Percentiles rank a stretch among this genome's conserved stretches.
phyloP scores from a whole-genome alignment of 37 sponge, comb jelly and placozoan species.

The Tethya wilhelma region DNA sequence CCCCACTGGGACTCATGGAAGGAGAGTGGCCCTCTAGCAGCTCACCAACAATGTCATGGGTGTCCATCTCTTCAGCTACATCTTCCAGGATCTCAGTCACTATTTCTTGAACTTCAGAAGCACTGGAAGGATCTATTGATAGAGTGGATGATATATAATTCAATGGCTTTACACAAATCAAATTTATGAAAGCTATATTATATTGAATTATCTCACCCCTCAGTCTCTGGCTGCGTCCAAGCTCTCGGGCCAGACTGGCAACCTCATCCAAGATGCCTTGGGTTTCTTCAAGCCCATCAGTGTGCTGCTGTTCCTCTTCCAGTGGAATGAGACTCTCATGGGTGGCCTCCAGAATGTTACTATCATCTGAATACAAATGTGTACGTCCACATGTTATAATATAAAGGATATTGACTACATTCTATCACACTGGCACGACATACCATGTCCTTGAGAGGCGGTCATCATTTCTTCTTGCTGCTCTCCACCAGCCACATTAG shows the following conservation, averaged over 20 bases:
- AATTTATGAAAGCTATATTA: neutral
- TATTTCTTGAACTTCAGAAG: neutral
- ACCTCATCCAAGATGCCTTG: constrained; percentile 26
- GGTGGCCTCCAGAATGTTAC: constrained; percentile 28
- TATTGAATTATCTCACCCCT: constrained; percentile 20
- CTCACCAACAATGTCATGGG: neutral
- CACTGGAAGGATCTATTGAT: too few relatives aligned
- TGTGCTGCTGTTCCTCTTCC: constrained; percentile 37
- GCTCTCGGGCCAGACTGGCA: constrained; percentile 32
- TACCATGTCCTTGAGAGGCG: too few relatives aligned
- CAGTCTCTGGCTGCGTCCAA: constrained; percentile 26
- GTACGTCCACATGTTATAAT: too few relatives aligned
- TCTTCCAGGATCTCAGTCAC: neutral
- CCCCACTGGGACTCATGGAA: too few relatives aligned
- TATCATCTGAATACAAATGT: too few relatives aligned
- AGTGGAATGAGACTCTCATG: constrained; percentile 73
- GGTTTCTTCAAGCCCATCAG: neutral
- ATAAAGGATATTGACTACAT: too few relatives aligned
- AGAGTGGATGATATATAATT: neutral
- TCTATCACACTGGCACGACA: too few relatives aligned
- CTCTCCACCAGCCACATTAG: too few relatives aligned
- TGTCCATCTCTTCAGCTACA: constrained; percentile 27
- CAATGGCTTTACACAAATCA: neutral
- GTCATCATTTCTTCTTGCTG: too few relatives aligned
- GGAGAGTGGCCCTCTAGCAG: too few relatives aligned